Evolutionary conservation across 2,888 invertebrate species (phyloP).

Genomic region (Leptinotarsa tumamoca): DNA sequence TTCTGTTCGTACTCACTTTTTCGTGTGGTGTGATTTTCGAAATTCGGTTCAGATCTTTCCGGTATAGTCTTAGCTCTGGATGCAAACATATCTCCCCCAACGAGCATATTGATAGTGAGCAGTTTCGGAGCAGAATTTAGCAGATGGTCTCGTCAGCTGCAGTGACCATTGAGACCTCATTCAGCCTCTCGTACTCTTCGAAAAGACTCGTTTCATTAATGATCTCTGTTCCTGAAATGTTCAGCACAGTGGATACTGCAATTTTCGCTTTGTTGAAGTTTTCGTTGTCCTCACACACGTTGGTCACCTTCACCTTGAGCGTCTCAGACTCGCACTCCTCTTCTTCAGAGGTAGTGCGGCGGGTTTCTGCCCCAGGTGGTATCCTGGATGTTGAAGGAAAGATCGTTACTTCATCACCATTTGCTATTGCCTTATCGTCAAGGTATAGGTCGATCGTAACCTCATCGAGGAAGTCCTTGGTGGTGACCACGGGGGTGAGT

Average conservation of each 20-base stretch:
- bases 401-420: not conserved
- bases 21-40: not conserved
- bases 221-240: slow-evolving; percentile 37
- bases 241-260: slow-evolving; percentile 43
- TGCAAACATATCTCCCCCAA: slow-evolving; percentile 1
- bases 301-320: slow-evolving; percentile 14
- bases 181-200: slow-evolving; percentile 38
- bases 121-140: slow-evolving; percentile 44
- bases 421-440: not conserved
- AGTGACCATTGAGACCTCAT: slow-evolving; percentile 42
- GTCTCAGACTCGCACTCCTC: not conserved
- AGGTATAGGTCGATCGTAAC: slow-evolving; percentile 9
- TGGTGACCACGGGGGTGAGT: not conserved
- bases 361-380: not conserved
- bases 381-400: not conserved
- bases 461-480: not conserved
- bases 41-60: not conserved
- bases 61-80: slow-evolving; percentile 3
- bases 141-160: slow-evolving; percentile 48
- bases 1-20: slow-evolving; percentile 7
- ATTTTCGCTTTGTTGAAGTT: slow-evolving; percentile 35
- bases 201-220: not conserved
- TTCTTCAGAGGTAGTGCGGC: not conserved
- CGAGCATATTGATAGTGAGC: slow-evolving; percentile 43
- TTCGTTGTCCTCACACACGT: slow-evolving; percentile 39